Base-by-base conservation (phyloP, 2,888 invertebrate genomes). In the Caenorhabditis wallacei region DNA sequence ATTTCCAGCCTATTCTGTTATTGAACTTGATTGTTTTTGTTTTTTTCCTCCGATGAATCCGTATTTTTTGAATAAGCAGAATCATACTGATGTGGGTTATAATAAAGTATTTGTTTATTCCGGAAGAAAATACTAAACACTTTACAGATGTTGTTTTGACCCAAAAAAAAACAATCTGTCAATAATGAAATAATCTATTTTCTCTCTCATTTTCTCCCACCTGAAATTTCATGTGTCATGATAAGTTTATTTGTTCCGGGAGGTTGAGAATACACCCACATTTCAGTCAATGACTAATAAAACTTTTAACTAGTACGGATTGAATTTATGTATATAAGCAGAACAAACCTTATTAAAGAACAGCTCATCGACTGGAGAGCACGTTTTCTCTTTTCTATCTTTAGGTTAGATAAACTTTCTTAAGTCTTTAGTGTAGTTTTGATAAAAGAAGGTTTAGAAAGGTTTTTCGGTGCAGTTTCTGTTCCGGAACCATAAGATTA, bases 341-440 rank as follows among this genome's bases (percentile, higher is more conserved):
- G 13, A 18, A 18, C 2, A 8, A 43, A 53, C 37, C n/a, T 20
- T 63, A 18, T 59, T 20, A 71, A 18, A 24, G 37, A 57, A 70
- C 70, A 70, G 22, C 43, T 57, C 70, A 70, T 46, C 70, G 56
- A 54, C 64, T 70, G 46, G 48, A 57, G 57, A 46, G 61, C 40
- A 26, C 24, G 46, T 22, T n/a, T 51, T 48, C 24, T 53, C 26
- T 35, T 46, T 64, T 40, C 48, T 54, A 53, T 63, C 35, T 54
- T 64, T 54, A 74, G 63, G 43, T 54, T 37, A 53, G 40, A 20
- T 37, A 43, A 3, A 10, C 30, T 51, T 56, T n/a, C 13, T 64
- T 66, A 74, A 74, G 74, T 37, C 74, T 54, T 54, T 74, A 74
- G 64, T 74, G 64, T 66, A 74, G 74, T 74, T n/a, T n/a, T 66